Base-by-base conservation (phyloP, 2,888 invertebrate genomes). In the Zonitis immaculata region DNA sequence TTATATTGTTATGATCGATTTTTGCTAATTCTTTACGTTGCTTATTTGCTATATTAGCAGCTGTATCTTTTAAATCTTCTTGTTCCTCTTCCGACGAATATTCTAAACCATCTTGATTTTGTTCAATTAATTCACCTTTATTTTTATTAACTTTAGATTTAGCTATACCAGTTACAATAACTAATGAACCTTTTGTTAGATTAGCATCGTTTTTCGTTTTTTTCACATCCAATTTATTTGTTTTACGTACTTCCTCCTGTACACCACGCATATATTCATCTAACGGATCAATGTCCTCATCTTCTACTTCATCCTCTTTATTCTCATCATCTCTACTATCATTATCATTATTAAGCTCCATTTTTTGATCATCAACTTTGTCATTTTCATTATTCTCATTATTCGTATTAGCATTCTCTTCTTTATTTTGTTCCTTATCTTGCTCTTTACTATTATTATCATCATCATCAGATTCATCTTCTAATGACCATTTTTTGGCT, bases 121-220 rank as follows among this genome's bases (percentile, higher is more conserved):
- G 97, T 76, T 99, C 97, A 69, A 99, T 95, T n/a, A 99, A 78
- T 77, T 99, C 98, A 49, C 99, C 99, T 78, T 97, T 96, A 64
- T 90, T 86, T 63, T 87, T 87, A 22, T 82, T 80, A 27, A 83
- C 80, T 59, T 85, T 85, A 67, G 89, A 89, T 73, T 93, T 93
- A 0, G 91, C 91, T 5, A 91, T 86, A 6, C 92, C 92, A 0
- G 90, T 89, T 2, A 93, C 81, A 51, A 93, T 90, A 1, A 92
- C 87, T 1, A 92, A 82, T 12, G 87, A 86, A n/a, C 75, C 76
- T 59, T 81, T 79, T 45, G 80, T 78, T 26, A 75, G 67, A 39
- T 79, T 77, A 12, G 63, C 58, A 20, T 63, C 63, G 55, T 76
- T 77, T 39, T 77, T 72, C 3, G 78, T 64, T 47, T 82, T 77